phyloP scores from a whole-genome alignment of 2,888 invertebrate species.

The Meganola albula region DNA sequence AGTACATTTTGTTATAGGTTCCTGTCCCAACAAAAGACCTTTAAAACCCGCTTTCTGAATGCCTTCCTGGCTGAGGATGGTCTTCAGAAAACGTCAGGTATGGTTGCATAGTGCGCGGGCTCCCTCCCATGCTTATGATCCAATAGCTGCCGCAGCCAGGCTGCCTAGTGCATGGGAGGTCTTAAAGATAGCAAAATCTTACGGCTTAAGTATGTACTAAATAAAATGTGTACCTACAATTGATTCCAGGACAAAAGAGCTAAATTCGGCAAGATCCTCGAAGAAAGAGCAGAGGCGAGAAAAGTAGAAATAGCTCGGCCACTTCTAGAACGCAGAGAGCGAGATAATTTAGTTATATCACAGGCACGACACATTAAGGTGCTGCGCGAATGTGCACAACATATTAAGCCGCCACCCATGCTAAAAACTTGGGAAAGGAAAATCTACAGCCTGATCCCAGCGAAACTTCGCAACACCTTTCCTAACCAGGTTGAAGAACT shows the following conservation, averaged over 20 bases:
- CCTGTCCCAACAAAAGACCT: too few species aligned
- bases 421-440: slow-evolving; percentile 78
- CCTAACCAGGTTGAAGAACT: slow-evolving; percentile 71
- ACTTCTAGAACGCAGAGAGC: slow-evolving; percentile 47
- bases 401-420: slow-evolving; percentile 80
- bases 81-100: too few species aligned
- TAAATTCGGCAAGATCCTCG: slow-evolving; percentile 56
- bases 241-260: slow-evolving; percentile 61
- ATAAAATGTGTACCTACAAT: too few species aligned
- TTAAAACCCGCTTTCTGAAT: too few species aligned
- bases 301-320: slow-evolving; percentile 57
- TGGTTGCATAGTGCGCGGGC: too few species aligned
- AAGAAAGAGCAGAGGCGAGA: slow-evolving; percentile 55
- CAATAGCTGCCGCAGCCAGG: too few species aligned
- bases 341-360: slow-evolving; percentile 65
- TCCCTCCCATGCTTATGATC: too few species aligned
- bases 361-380: slow-evolving; percentile 74
- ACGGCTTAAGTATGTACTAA: too few species aligned
- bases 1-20: too few species aligned
- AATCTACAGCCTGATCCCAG: slow-evolving; percentile 77
- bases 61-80: too few species aligned
- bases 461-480: slow-evolving; percentile 74
- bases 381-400: slow-evolving; percentile 75
- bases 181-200: too few species aligned
- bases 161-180: too few species aligned